Percentiles rank a stretch among this genome's conserved stretches.
Evolutionary conservation across 2,113 vertebrate species (phyloP).

Genomic region (Ifrita kowaldi): DNA sequence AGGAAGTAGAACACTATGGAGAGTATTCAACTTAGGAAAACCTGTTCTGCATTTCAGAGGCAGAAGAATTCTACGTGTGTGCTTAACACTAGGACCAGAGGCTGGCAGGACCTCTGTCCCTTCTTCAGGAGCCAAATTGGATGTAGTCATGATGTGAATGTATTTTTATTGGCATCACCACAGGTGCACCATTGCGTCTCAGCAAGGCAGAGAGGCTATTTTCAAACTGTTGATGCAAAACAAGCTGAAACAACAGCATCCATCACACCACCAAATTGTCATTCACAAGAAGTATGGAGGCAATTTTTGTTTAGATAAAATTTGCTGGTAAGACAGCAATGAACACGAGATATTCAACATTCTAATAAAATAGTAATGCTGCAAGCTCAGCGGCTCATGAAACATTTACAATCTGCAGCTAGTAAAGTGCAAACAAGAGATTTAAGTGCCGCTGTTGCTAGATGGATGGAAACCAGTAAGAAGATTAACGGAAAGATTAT

Average conservation of each 20-base stretch:
- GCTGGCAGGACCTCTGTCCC: background rate
- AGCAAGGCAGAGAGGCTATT: slow-evolving; percentile 25
- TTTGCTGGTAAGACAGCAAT: slow-evolving; percentile 61
- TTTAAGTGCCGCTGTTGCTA: slow-evolving; percentile 63
- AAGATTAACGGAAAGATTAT: slow-evolving; percentile 64
- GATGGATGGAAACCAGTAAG: slow-evolving; percentile 55
- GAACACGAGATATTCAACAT: slow-evolving; percentile 66
- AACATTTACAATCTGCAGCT: slow-evolving; percentile 77
- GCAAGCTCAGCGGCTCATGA: slow-evolving; percentile 78
- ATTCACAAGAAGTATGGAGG: slow-evolving; percentile 52
- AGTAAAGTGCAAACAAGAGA: slow-evolving; percentile 73
- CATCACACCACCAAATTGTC: slow-evolving; percentile 35
- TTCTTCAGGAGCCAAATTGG: background rate
- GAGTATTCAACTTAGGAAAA: background rate
- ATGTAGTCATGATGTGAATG: background rate
- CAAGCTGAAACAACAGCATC: slow-evolving; percentile 21
- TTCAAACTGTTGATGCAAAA: slow-evolving; percentile 33
- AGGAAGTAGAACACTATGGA: background rate
- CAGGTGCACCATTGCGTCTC: background rate
- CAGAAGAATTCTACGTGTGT: background rate
- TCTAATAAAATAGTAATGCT: slow-evolving; percentile 82
- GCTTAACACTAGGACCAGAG: background rate
- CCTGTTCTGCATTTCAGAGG: background rate
- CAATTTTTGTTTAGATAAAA: slow-evolving; percentile 61
- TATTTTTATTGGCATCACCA: background rate